A percentile compares a stretch with the other conserved stretches of the same genome.
phyloP scores from a whole-genome alignment of 2,797 vertebrate genomes.

The Coreius guichenoti region DNA sequence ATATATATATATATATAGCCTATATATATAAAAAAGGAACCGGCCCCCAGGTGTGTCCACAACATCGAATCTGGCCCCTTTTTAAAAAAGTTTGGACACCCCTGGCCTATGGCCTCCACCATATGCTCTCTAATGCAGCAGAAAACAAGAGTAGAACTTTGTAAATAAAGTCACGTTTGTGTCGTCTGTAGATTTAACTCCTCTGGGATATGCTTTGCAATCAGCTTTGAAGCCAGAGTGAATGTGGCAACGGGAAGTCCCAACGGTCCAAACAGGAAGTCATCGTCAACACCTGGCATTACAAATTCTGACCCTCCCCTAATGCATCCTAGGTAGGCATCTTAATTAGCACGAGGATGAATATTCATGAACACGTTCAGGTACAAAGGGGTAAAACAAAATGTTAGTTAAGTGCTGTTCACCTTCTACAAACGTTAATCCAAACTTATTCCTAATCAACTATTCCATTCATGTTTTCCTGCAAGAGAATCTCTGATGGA shows the following conservation, averaged over 20 bases:
- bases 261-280: conserved; percentile 52
- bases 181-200: conserved; percentile 15
- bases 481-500: background rate
- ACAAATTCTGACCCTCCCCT: conserved; percentile 37
- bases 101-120: conserved; percentile 39
- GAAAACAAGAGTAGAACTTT: conserved; percentile 9
- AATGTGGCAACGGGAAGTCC: conserved; percentile 32
- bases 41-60: too few relatives aligned
- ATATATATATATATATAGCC: too few relatives aligned
- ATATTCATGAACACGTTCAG: conserved; percentile 31
- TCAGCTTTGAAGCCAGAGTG: conserved; percentile 14
- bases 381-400: conserved; percentile 30
- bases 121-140: conserved; percentile 12
- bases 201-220: conserved; percentile 21
- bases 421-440: conserved; percentile 7
- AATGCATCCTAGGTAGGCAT: conserved; percentile 44
- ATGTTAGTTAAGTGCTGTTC: conserved; percentile 33
- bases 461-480: background rate
- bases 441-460: background rate
- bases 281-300: conserved; percentile 51
- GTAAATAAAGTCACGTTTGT: conserved; percentile 38
- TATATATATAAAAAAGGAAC: too few relatives aligned
- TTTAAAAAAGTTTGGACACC: too few relatives aligned
- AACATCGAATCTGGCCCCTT: too few relatives aligned
- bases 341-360: conserved; percentile 42